These are phyloP conservation scores for Psittacula cyanocephala DNA, from an alignment of 2,113 vertebrate genomes.

Conservation along the genomic window DNA sequence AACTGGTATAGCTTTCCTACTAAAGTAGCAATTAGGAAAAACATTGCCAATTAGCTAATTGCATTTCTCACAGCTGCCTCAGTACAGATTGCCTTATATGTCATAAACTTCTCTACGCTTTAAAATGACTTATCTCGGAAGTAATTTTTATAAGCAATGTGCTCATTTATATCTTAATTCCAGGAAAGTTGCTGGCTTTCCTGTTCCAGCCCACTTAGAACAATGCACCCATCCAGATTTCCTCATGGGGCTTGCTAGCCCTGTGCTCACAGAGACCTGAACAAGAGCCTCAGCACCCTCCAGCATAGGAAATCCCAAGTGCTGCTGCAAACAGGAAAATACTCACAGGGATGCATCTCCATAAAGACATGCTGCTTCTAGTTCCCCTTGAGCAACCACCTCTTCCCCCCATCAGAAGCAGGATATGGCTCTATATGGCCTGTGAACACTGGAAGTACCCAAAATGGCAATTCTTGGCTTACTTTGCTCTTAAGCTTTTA, in stretches of 20 bases:
- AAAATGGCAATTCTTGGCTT: not conserved
- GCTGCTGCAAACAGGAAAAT: not conserved
- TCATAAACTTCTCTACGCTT: not conserved
- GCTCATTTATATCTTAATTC: conserved; percentile 48
- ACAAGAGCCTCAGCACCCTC: not conserved
- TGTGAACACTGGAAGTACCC: not conserved
- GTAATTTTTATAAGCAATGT: conserved; percentile 6
- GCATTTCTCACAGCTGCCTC: conserved; percentile 30
- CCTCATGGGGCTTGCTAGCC: not conserved
- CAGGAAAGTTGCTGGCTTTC: conserved; percentile 57
- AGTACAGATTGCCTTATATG: conserved; percentile 50
- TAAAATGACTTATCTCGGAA: conserved; percentile 30
- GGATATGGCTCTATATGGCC: not conserved
- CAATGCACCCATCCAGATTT: conserved; percentile 30
- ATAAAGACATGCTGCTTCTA: not conserved
- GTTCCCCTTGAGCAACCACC: not conserved
- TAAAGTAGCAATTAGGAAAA: conserved; percentile 20
- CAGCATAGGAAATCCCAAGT: not conserved
- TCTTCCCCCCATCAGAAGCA: not conserved
- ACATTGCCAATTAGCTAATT: conserved; percentile 52
- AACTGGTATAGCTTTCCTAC: not conserved
- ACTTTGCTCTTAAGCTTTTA: not conserved
- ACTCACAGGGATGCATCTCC: not conserved
- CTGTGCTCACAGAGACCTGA: not conserved
- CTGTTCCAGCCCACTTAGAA: not conserved